Percentiles rank a stretch among this genome's conserved stretches.
Evolutionary conservation across 2,888 invertebrate genomes (phyloP).

Genomic region (Tillus elongatus): DNA sequence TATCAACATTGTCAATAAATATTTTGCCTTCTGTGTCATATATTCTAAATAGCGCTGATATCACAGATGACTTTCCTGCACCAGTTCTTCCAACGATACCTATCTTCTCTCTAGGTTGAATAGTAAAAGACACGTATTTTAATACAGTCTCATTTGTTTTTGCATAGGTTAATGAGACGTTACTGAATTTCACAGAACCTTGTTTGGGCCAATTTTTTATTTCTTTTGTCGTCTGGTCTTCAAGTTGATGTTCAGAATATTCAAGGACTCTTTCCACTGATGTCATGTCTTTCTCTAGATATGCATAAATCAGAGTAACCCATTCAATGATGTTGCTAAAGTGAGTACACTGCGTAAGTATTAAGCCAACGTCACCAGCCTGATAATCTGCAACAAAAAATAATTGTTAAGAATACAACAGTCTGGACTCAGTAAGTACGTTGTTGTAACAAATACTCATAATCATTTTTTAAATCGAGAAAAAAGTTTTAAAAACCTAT

Average conservation of each 20-base stretch:
- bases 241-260: slow-evolving; percentile 40
- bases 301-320: slow-evolving; percentile 71
- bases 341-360: slow-evolving; percentile 70
- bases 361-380: slow-evolving; percentile 66
- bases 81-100: slow-evolving; percentile 77
- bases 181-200: slow-evolving; percentile 59
- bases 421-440: no score
- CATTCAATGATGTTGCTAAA: slow-evolving; percentile 57
- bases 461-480: no score
- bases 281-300: slow-evolving; percentile 69
- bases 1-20: slow-evolving; percentile 66
- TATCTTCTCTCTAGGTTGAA: slow-evolving; percentile 59
- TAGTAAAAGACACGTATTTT: slow-evolving; percentile 55
- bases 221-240: slow-evolving; percentile 37
- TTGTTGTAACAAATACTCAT: no score
- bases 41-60: slow-evolving; percentile 68
- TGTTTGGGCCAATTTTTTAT: slow-evolving; percentile 61
- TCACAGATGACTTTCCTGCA: slow-evolving; percentile 69
- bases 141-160: slow-evolving; percentile 62
- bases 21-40: slow-evolving; percentile 67
- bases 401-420: no score
- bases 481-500: no score
- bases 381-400: slow-evolving; percentile 37
- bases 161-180: slow-evolving; percentile 62
- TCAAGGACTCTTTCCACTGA: slow-evolving; percentile 69